Evolutionary conservation across 2,113 vertebrate species (phyloP).

Genomic region (Apteryx mantelli): DNA sequence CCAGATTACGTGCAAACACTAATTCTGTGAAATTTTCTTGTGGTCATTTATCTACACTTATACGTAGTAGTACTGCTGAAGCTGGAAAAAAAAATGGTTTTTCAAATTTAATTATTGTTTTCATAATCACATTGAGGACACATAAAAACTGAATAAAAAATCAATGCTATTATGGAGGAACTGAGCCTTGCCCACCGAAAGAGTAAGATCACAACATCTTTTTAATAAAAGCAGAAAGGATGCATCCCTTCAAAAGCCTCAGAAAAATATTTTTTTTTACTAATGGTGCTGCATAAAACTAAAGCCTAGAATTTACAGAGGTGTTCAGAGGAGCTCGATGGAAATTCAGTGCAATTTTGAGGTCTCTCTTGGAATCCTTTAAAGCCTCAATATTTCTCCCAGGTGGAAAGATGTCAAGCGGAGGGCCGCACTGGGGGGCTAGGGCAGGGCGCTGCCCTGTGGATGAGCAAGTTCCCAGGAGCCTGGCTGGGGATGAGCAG

Average conservation of each 20-base stretch:
- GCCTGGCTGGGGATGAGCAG: not conserved
- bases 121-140: slow-evolving; percentile 80
- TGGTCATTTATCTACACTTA: slow-evolving; percentile 86
- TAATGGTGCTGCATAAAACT: not conserved
- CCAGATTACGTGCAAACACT: slow-evolving; percentile 85
- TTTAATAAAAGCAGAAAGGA: slow-evolving; percentile 71
- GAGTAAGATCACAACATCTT: slow-evolving; percentile 31
- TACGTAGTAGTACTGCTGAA: slow-evolving; percentile 72
- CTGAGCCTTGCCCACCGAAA: slow-evolving; percentile 64
- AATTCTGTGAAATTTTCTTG: slow-evolving; percentile 87
- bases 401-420: not conserved
- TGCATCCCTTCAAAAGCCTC: not conserved
- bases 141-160: slow-evolving; percentile 78
- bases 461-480: not conserved
- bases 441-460: too few relatives aligned
- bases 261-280: not conserved
- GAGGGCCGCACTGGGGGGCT: too few relatives aligned
- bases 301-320: not conserved
- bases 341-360: not conserved
- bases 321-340: not conserved
- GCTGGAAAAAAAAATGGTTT: slow-evolving; percentile 67
- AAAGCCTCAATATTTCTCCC: not conserved
- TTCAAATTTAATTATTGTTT: slow-evolving; percentile 81
- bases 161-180: slow-evolving; percentile 76
- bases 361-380: not conserved